Evolutionary conservation across 2,888 invertebrate species (phyloP).

Genomic region (Fabriciana adippe): DNA sequence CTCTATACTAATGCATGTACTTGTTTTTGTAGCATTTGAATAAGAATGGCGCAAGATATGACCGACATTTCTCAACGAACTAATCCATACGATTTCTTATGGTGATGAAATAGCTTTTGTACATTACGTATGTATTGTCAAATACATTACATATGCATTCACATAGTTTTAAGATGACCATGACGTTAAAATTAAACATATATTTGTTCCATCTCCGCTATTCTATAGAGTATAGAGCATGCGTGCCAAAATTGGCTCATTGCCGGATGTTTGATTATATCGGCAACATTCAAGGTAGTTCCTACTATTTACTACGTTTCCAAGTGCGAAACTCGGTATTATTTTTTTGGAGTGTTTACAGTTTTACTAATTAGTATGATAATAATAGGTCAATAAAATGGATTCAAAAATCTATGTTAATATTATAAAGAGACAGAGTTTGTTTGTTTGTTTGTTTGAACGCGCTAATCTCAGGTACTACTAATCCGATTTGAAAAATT

Average conservation of each 20-base stretch:
- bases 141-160: not conserved
- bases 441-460: no score
- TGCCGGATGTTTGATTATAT: conserved; percentile 37
- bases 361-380: not conserved
- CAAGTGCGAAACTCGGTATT: conserved; percentile 15
- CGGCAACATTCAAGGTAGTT: conserved; percentile 37
- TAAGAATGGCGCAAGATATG: conserved; percentile 2
- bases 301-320: conserved; percentile 36
- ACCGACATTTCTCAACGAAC: conserved; percentile 5
- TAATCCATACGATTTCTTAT: conserved; percentile 1
- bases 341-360: conserved; percentile 2
- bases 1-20: no score
- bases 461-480: no score
- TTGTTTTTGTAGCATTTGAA: conserved; percentile 2
- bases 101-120: conserved; percentile 5
- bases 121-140: not conserved
- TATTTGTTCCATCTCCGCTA: conserved; percentile 14
- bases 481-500: no score
- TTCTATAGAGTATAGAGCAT: conserved; percentile 27
- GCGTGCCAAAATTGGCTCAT: conserved; percentile 31
- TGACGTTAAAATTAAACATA: conserved; percentile 11
- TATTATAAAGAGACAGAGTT: no score
- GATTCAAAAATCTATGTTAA: no score
- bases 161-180: conserved; percentile 8
- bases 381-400: not conserved